A percentile compares a stretch with the other conserved stretches of the same genome.
Conservation (phyloP, 2,888 invertebrate species). For the Tenthredo amoena region DNA sequence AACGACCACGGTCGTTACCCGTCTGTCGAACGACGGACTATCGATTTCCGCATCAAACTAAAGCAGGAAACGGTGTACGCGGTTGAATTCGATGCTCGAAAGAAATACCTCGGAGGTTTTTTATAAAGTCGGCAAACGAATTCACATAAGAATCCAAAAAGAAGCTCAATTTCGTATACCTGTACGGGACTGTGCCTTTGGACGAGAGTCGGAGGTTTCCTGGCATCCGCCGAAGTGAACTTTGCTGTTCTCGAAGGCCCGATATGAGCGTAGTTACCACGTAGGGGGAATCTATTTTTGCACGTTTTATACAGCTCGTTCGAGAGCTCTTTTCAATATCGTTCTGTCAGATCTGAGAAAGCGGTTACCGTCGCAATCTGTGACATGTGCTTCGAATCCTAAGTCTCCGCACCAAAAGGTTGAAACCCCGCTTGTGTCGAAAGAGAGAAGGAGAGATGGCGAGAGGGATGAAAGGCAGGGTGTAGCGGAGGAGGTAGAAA, state of each 20-base stretch:
- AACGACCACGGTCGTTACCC: not conserved
- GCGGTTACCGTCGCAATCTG: constrained; percentile 20
- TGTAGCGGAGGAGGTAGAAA: not conserved
- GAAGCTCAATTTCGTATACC: not conserved
- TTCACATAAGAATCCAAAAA: not conserved
- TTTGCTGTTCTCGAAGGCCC: not conserved
- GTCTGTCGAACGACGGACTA: not conserved
- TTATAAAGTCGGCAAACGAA: not conserved
- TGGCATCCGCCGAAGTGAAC: not conserved
- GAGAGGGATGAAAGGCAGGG: not conserved
- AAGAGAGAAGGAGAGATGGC: not conserved
- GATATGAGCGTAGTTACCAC: not conserved
- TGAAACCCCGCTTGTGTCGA: not conserved
- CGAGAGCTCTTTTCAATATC: constrained; percentile 30
- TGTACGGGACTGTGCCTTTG: not conserved
- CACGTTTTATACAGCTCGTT: constrained; percentile 21
- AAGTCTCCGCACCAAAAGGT: constrained; percentile 2
- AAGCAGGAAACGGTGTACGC: not conserved
- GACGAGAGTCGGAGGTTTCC: not conserved
- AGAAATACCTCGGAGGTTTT: not conserved
- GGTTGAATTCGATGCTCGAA: not conserved
- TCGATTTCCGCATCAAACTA: constrained; percentile 8
- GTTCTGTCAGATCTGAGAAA: constrained; percentile 11
- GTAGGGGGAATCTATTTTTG: constrained; percentile 12
- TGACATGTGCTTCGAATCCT: constrained; percentile 21